Conservation (phyloP, 2,113 vertebrate genomes). For the Oryzias melastigma region DNA sequence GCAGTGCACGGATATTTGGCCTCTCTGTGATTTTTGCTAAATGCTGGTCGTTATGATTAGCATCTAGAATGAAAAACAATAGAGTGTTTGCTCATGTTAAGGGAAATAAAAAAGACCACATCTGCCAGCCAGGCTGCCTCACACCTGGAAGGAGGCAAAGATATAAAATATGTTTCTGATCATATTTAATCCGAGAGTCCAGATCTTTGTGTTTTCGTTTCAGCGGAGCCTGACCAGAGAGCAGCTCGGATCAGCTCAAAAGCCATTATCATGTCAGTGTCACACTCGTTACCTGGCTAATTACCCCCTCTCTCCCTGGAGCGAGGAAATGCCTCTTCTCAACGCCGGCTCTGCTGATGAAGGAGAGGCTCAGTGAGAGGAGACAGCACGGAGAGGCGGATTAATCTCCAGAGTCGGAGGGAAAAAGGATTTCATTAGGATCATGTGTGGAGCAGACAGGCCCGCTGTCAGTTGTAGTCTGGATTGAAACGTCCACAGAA, state of each 20-base stretch:
- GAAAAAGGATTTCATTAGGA: constrained; percentile 55
- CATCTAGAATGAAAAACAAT: constrained; percentile 17
- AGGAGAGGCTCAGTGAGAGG: constrained; percentile 43
- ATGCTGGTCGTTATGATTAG: constrained; percentile 51
- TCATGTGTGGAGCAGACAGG: constrained; percentile 58
- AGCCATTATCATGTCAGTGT: constrained; percentile 59
- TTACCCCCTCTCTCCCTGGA: constrained; percentile 41
- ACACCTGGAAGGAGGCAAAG: constrained; percentile 31
- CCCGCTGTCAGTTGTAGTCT: constrained; percentile 49
- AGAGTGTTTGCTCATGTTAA: constrained; percentile 12
- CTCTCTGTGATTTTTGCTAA: constrained; percentile 30
- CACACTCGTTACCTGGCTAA: constrained; percentile 50
- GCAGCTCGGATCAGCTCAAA: constrained; percentile 37
- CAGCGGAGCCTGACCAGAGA: constrained; percentile 11
- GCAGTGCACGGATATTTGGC: constrained; percentile 30
- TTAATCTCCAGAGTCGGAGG: constrained; percentile 54
- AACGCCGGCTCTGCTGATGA: constrained; percentile 20
- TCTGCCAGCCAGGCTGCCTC: constrained; percentile 37
- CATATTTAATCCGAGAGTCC: constrained; percentile 33
- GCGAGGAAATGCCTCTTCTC: constrained; percentile 30
- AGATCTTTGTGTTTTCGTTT: constrained; percentile 10
- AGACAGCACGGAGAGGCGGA: constrained; percentile 58
- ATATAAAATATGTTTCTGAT: constrained; percentile 25
- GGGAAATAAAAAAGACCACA: constrained; percentile 38
- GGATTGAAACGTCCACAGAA: constrained; percentile 40